These are phyloP conservation scores for Polypterus senegalus DNA, from an alignment of 2,113 vertebrate genomes.

Conservation along the genomic window DNA sequence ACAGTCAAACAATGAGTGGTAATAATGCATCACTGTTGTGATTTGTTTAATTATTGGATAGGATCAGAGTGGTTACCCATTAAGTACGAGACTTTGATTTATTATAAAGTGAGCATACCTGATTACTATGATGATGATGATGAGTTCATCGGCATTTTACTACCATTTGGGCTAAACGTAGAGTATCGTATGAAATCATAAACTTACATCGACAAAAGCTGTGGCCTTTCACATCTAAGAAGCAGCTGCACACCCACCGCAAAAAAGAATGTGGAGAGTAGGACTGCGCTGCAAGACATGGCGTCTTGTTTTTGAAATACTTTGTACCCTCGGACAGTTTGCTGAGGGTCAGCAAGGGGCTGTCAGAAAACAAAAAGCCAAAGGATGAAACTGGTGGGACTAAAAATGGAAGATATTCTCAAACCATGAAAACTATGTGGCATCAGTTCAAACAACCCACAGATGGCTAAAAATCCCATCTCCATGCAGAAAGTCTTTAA, in stretches of 20 bases:
- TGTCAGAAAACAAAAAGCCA: constrained; percentile 43
- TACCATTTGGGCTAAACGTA: not conserved
- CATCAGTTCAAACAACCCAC: constrained; percentile 34
- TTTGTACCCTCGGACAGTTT: constrained; percentile 21
- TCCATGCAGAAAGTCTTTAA: constrained; percentile 25
- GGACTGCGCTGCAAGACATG: constrained; percentile 27
- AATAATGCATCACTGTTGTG: no score
- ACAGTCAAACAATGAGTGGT: no score
- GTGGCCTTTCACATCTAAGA: constrained; percentile 5
- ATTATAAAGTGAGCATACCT: no score
- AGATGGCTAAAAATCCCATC: constrained; percentile 7
- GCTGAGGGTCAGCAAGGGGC: constrained; percentile 28
- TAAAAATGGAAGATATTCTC: constrained; percentile 54
- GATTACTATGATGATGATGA: no score
- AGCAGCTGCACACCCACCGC: constrained; percentile 17
- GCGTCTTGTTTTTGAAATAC: constrained; percentile 33
- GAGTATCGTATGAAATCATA: not conserved
- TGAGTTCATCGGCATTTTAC: no score
- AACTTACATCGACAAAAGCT: constrained; percentile 2
- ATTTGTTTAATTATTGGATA: no score
- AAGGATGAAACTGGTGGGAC: constrained; percentile 40
- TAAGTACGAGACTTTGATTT: no score
- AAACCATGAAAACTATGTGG: constrained; percentile 58
- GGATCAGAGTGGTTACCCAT: no score
- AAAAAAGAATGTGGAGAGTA: constrained; percentile 41